Evolutionary conservation across 2,113 vertebrate genomes (phyloP).

Genomic region (Notarius lentiginosus): DNA sequence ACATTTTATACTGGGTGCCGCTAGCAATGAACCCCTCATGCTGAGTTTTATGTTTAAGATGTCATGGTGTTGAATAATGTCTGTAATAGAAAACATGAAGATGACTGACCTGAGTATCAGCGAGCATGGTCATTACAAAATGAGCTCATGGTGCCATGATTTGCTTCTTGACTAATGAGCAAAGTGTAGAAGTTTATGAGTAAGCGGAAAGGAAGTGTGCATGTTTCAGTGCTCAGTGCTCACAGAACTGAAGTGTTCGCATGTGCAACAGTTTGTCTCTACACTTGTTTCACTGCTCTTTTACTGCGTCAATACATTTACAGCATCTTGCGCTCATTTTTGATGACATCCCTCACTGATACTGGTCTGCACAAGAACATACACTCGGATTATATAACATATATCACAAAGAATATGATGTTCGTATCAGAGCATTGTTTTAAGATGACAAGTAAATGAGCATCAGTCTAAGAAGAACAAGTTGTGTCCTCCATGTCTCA

Average conservation of each 20-base stretch:
- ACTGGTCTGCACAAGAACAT: not conserved
- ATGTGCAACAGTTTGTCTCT: not conserved
- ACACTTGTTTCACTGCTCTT: not conserved
- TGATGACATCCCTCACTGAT: too few species aligned
- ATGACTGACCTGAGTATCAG: not conserved
- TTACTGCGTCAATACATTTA: not conserved
- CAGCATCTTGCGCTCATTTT: not conserved
- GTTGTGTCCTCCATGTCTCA: slow-evolving; percentile 8
- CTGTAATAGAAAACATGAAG: not conserved
- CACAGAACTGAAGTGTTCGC: not conserved
- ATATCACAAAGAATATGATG: not conserved
- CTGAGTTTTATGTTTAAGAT: not conserved
- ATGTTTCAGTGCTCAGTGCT: not conserved
- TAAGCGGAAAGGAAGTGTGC: not conserved
- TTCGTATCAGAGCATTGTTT: not conserved
- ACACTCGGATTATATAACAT: not conserved
- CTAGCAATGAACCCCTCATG: not conserved
- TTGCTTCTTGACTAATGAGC: not conserved
- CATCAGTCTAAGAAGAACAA: not conserved
- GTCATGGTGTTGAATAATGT: not conserved
- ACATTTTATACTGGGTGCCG: not conserved
- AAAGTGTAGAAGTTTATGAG: not conserved
- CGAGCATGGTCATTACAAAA: not conserved
- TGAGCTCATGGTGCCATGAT: too few species aligned
- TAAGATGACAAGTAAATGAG: not conserved